These are phyloP conservation scores for Pyralis farinalis DNA, from an alignment of 2,888 invertebrate species.

Conservation along the genomic window DNA sequence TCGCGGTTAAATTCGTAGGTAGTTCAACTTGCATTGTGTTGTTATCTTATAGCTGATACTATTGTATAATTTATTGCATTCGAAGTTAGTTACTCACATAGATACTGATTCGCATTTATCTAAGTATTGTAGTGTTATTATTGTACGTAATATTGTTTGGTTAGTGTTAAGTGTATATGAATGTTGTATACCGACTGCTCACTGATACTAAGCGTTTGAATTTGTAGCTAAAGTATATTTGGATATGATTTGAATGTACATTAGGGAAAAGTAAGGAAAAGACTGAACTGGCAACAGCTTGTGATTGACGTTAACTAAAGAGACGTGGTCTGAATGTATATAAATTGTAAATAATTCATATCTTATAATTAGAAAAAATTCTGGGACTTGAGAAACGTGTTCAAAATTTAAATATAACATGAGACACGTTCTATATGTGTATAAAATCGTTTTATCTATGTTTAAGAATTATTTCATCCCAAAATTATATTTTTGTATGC, in stretches of 20 bases:
- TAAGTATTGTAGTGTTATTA: not conserved
- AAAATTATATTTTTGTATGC: slow-evolving; percentile 76
- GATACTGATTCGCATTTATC: not conserved
- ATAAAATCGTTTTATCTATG: slow-evolving; percentile 39
- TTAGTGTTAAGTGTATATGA: not conserved
- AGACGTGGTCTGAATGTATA: slow-evolving; percentile 57
- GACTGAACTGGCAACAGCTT: slow-evolving; percentile 75
- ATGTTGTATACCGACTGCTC: slow-evolving; percentile 3
- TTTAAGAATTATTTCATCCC: slow-evolving; percentile 40
- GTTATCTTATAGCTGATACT: not conserved
- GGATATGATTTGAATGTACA: slow-evolving; percentile 6
- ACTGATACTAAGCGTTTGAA: not conserved
- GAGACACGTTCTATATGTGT: slow-evolving; percentile 38
- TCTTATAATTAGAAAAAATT: slow-evolving; percentile 40
- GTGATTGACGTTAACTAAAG: slow-evolving; percentile 55
- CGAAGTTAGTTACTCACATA: not conserved
- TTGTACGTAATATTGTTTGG: not conserved
- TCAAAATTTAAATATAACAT: slow-evolving; percentile 49
- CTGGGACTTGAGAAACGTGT: slow-evolving; percentile 54
- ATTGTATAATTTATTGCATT: slow-evolving; percentile 6
- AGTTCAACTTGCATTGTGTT: slow-evolving; percentile 3
- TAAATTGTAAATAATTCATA: slow-evolving; percentile 45
- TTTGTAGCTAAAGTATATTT: slow-evolving; percentile 3
- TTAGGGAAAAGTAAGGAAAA: slow-evolving; percentile 50
- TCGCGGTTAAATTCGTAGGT: slow-evolving; percentile 7